Conservation (phyloP, 2,888 invertebrate genomes). For the Cancer borealis region DNA sequence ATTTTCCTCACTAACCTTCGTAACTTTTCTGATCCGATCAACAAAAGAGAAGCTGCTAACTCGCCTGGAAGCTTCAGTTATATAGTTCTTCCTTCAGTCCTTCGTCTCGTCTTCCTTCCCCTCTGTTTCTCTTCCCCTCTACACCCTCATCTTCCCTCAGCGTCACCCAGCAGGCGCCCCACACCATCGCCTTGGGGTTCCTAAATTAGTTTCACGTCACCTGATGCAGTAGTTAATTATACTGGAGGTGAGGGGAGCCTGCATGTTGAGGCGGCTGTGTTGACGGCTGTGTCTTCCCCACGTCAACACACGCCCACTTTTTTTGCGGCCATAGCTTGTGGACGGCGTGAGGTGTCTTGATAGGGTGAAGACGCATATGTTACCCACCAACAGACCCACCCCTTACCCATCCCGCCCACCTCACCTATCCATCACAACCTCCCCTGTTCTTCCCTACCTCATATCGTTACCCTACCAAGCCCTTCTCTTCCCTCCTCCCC, state of each 20-base stretch:
- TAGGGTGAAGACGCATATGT: too few relatives aligned
- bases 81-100: too few relatives aligned
- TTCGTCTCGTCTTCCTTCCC: too few relatives aligned
- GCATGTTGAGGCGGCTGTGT: constrained; percentile 7
- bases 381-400: too few relatives aligned
- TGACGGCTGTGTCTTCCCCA: neutral
- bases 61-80: neutral
- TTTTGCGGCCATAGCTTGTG: neutral
- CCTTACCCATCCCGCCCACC: too few relatives aligned
- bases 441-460: too few relatives aligned
- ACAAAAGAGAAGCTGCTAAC: neutral
- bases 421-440: too few relatives aligned
- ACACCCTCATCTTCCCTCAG: neutral
- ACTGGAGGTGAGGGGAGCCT: constrained; percentile 20
- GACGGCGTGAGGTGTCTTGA: neutral
- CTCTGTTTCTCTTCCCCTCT: neutral
- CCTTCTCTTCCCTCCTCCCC: too few relatives aligned
- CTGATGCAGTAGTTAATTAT: neutral
- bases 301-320: neutral
- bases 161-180: neutral
- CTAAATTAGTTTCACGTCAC: neutral
- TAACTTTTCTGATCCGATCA: constrained; percentile 6
- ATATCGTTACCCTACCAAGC: too few relatives aligned
- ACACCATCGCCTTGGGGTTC: neutral
- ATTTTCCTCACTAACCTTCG: neutral